Evolutionary conservation across 2,888 invertebrate genomes (phyloP), one percentile per base, ranked within the genome.

Genomic region (Eupithecia subumbrata): DNA sequence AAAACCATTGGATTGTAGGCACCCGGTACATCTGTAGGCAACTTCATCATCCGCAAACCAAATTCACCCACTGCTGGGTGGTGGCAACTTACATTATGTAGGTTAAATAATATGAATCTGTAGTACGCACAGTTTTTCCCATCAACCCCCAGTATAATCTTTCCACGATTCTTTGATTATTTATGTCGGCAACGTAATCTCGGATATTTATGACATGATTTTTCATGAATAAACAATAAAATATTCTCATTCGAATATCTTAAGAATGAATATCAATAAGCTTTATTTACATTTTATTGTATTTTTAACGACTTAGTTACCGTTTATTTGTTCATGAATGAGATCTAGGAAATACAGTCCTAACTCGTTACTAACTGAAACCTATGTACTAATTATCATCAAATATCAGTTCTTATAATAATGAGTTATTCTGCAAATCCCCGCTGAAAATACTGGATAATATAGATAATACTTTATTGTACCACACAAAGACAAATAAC

Each of bases 191-290:
- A 73, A 73, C 16, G n/a, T 64, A n/a, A 71, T 69, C 52, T 45
- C 14, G 43, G 37, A 75, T 73, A 73, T 74, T 72, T 63, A 75
- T 77, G 34, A 25, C 73, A 75, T 71, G 75, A 77, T 68, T 73
- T 74, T 77, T 71, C 67, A 60, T 74, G 74, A 72, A 77, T 75
- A 73, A 74, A 70, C 34, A 72, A 77, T 77, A 70, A 72, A 67
- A 22, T 18, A 73, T 56, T 72, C 66, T 68, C 48, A 70, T 74
- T 77, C 71, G 63, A 63, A 40, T 76, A 71, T 43, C 52, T 30
- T 60, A 60, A 14, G 60, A 73, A 71, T 74, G 66, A 74, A 74
- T 77, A 70, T 48, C 2, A 48, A 74, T 74, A 30, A 72, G 56
- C 37, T 56, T 40, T 60, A 74, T 72, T 77, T 71, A 67, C 74